Base-by-base conservation (phyloP, 2,797 vertebrate species). In the Siniperca undulata region DNA sequence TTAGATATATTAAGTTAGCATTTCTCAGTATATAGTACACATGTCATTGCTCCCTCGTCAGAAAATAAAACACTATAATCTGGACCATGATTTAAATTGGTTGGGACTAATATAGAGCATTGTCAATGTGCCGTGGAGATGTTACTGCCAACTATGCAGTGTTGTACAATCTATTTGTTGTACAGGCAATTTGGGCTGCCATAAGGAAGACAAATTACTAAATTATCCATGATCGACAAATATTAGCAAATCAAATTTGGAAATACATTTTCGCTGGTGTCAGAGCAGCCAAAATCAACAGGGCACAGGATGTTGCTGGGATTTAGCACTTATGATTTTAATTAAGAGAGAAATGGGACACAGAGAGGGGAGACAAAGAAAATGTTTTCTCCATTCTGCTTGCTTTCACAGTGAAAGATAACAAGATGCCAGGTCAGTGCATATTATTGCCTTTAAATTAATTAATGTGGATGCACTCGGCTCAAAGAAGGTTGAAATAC, bases 171-270 rank as follows among this genome's bases (percentile, higher is more conserved):
- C 59, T 86, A 92, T 94, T 91, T 91, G 81, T 82, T 80, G 38
- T 80, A 84, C 83, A 68, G 79, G 71, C 88, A 90, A 83, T 91
- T 91, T 86, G 70, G 70, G 72, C 74, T 73, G 81, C 77, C 78
- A 75, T 91, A 85, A 92, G 83, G 91, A 92, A 91, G 93, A 93
- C 76, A 91, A 89, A 94, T 72, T 68, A 85, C 85, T 86, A 78
- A 93, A 94, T 93, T 90, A 95, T 88, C 86, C 61, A 60, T 84
- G 79, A 93, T 90, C 62, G 79, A 88, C 89, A 93, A 93, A 94
- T 90, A 93, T 92, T 91, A 93, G 79, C 87, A 84, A 91, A 90
- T 89, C 74, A 86, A 86, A 88, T 90, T 93, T 89, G 83, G 84
- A 90, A 89, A 92, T 80, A 77, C 74, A 87, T 81, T 86, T 83